Evolutionary conservation across 2,888 invertebrate genomes (phyloP), one percentile per base, ranked within the genome.

Genomic region (Boloria euphrosyne): DNA sequence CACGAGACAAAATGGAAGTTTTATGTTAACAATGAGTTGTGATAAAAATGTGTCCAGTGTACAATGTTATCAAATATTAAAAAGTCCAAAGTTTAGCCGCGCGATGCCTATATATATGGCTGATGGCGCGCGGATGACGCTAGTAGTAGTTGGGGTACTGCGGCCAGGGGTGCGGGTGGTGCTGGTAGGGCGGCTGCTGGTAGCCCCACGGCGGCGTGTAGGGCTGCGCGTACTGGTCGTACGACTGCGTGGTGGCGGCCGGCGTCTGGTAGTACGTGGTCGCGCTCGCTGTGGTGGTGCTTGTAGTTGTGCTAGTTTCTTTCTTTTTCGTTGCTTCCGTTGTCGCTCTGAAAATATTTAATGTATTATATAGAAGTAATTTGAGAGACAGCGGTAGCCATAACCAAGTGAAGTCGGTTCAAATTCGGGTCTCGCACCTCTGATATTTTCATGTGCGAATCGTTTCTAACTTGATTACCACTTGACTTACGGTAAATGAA

Each of bases 61-160:
- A 38, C 2, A 10, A 7, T 38, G 31, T 38, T 38, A 38, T 38
- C 10, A 38, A 38, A 38, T 44, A 57, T 46, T 46, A 57, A 22
- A 44, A 31, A n/a, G 31, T 54, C 38, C 13, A 55, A 1, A 18
- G 18, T 44, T 27, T 18, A 55, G 18, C 18, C 16, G 46, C 46
- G 44, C 57, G n/a, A 18, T 10, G 22, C 57, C 46, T 4, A 16
- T 13, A 49, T 54, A 10, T 7, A 10, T 31, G 38, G 49, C 22
- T 54, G 43, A 10, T 18, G 50, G 59, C 31, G 31, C 7, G 27
- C 10, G 17, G n/a, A 31, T 27, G 18, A 17, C 63, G 75, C 76
- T 86, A 92, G 78, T 92, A 93, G 76, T 93, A 93, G 77, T 92
- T 92, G 63, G 89, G 87, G 77, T 92, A 92, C 73, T 92, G 90